Percentiles rank a stretch among this genome's conserved stretches.
Conservation (phyloP, 2,888 invertebrate genomes). For the Thymelicus acteon region DNA sequence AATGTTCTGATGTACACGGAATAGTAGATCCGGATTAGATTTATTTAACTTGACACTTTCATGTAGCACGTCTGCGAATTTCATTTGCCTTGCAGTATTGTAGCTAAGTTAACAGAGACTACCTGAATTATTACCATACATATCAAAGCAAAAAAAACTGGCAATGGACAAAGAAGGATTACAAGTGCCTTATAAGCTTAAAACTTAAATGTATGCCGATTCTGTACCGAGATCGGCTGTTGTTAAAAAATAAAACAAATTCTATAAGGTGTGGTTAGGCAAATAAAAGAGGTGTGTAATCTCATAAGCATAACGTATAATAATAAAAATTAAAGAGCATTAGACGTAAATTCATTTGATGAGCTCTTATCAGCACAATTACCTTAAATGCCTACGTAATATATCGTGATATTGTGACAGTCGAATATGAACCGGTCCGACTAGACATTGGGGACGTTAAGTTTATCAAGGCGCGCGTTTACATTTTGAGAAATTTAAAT, state of each 20-base stretch:
- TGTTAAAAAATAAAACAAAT: too few species aligned
- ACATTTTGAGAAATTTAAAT: constrained; percentile 63
- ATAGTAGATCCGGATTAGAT: not conserved
- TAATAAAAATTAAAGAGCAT: not conserved
- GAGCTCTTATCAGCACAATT: constrained; percentile 67
- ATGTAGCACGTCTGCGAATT: not conserved
- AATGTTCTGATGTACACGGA: constrained; percentile 1
- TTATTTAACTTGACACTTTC: not conserved
- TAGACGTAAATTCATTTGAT: constrained; percentile 16
- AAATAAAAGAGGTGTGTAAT: not conserved
- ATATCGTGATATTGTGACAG: constrained; percentile 55
- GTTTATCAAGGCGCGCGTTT: constrained; percentile 60
- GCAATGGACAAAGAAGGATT: too few species aligned
- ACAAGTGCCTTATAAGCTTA: too few species aligned
- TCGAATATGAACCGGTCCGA: constrained; percentile 53
- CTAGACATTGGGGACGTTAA: constrained; percentile 56
- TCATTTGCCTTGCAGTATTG: not conserved
- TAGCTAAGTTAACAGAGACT: too few species aligned
- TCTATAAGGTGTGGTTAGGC: too few species aligned
- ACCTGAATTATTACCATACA: too few species aligned
- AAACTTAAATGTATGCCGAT: too few species aligned
- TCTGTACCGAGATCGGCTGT: too few species aligned
- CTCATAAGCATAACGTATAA: not conserved
- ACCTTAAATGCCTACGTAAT: constrained; percentile 66
- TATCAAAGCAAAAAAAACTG: too few species aligned